Evolutionary conservation across 1,140 invertebrate species (phyloP), one percentile per base, ranked within the genome.

Genomic region (Ceratina australensis): DNA sequence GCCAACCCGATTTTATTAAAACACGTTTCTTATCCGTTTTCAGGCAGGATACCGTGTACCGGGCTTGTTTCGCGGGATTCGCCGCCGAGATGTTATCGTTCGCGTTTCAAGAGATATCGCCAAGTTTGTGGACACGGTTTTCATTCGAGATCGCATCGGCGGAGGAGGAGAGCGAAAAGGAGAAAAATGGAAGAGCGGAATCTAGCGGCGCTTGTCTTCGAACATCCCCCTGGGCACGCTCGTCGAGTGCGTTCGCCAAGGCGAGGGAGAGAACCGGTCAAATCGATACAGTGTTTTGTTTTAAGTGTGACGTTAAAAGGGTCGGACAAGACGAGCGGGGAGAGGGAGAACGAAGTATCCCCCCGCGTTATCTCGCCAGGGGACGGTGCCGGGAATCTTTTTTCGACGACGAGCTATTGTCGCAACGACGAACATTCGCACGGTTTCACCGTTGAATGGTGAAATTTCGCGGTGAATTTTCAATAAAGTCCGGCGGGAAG

Each of bases 161-260:
- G 24, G 18, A 1, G n/a, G 26, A 52, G 0, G 20, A 8, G 54
- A 68, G 68, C 26, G 66, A 63, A 18, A 20, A 61, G 54, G 56
- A 59, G 63, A 33, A 47, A 71, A 24, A 50, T 18, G 50, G 18
- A 69, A 49, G 47, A 65, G 69, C 22, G 68, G 87, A 91, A 87
- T 87, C 88, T 86, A 91, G 87, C 88, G 90, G 88, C 90, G 89
- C 89, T 90, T 87, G 88, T 90, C 85, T 87, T 28, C 82, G 73
- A 84, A 65, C 79, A 50, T 78, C 72, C 81, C 81, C 75, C 69
- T 18, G 79, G 71, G 83, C 74, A 61, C 73, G 42, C 71, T 85
- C 57, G 56, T 77, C 73, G 65, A 82, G 83, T 57, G 77, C 67
- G 67, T 78, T 64, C 81, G 82, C 80, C 82, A 80, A 87, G 81